Conservation (phyloP, 2,888 invertebrate genomes). For the Conops quadrifasciatus region DNA sequence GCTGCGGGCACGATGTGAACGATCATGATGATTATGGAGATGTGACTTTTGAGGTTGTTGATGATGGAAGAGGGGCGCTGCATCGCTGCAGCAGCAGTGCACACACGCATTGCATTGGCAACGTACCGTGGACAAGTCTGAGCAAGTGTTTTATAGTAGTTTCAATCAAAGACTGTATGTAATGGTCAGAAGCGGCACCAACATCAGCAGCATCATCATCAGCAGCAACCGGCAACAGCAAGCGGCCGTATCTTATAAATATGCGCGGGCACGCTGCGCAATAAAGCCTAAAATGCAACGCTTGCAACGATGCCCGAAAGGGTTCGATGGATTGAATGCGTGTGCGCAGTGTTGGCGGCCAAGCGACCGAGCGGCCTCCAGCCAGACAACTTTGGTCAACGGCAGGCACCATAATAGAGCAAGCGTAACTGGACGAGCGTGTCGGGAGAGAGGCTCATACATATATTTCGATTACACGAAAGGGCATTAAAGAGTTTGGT, state of each 20-base stretch:
- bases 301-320: conserved; percentile 47
- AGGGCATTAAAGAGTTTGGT: not conserved
- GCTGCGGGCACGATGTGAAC: not conserved
- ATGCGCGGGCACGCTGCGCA: conserved; percentile 51
- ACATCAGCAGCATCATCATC: not conserved
- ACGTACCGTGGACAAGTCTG: conserved; percentile 50
- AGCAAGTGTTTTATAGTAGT: conserved; percentile 1
- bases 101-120: conserved; percentile 59
- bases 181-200: conserved; percentile 16
- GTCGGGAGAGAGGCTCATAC: not conserved
- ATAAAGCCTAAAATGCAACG: conserved; percentile 59
- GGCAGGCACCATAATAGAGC: conserved; percentile 13
- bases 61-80: not conserved
- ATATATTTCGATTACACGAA: not conserved
- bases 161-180: not conserved
- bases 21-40: conserved; percentile 29
- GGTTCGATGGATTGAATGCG: conserved; percentile 1
- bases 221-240: conserved; percentile 6
- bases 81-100: conserved; percentile 34
- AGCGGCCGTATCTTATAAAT: conserved; percentile 39
- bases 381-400: conserved; percentile 19
- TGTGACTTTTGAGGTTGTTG: conserved; percentile 24
- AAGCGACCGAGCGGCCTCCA: not conserved
- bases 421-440: too few relatives aligned
- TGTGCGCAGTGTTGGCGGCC: conserved; percentile 10